phyloP scores from a whole-genome alignment of 2,888 invertebrate genomes.

The Schrankia costaestrigalis region DNA sequence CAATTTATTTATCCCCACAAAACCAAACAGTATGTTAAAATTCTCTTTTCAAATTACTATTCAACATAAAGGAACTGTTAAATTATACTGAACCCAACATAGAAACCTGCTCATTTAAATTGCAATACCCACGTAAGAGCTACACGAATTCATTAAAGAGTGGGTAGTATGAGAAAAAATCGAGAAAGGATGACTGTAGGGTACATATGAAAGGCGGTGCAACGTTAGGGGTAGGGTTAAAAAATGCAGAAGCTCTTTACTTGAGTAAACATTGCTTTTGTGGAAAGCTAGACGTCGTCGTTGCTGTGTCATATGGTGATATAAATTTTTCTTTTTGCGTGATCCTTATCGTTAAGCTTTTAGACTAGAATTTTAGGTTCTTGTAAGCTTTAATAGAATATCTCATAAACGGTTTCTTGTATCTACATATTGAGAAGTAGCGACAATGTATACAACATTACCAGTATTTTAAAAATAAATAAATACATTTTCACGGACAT shows the following conservation, averaged over 20 bases:
- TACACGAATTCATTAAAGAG: conserved; percentile 42
- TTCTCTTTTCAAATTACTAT: conserved; percentile 2
- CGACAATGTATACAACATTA: no score
- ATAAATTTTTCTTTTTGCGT: conserved; percentile 1
- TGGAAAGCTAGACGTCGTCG: conserved; percentile 44
- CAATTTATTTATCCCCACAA: no score
- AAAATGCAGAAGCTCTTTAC: conserved; percentile 76
- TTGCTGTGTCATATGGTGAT: conserved; percentile 17
- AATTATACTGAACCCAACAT: conserved; percentile 4
- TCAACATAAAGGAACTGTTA: conserved; percentile 3
- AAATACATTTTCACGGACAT: no score
- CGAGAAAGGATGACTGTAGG: conserved; percentile 36
- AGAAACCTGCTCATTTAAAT: conserved; percentile 23
- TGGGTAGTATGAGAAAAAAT: conserved; percentile 40
- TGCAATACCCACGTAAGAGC: conserved; percentile 29
- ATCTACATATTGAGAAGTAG: no score
- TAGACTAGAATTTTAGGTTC: neutral
- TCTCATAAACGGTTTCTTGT: no score
- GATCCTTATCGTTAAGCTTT: conserved; percentile 2
- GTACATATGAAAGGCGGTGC: conserved; percentile 33
- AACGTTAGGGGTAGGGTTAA: conserved; percentile 45
- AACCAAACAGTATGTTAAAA: no score
- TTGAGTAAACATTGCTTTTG: conserved; percentile 68
- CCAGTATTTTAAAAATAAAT: no score
- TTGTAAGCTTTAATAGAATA: no score